Evolutionary conservation across 2,797 vertebrate genomes (phyloP), one percentile per base, ranked within the genome.

Genomic region (Sebastes baramenuke): DNA sequence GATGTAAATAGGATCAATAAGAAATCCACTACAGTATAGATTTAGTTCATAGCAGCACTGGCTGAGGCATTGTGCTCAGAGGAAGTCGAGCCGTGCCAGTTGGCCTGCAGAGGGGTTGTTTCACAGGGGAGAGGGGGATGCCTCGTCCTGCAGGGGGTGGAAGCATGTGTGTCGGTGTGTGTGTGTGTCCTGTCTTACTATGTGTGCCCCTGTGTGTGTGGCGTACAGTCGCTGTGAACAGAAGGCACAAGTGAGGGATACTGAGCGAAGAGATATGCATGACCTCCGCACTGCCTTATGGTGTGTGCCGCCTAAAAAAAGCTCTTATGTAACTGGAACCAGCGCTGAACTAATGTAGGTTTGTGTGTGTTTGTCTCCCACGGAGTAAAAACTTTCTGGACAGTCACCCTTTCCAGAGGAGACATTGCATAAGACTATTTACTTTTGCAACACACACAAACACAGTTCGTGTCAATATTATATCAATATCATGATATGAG

Each of bases 81-180:
- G 87, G 90, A 93, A 92, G 91, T 87, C 27, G 74, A 82, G 30
- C 80, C 1, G 72, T 91, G 93, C 93, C 93, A 95, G 87, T 90
- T 95, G 95, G 92, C 91, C 89, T 66, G 75, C 55, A 73, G 69
- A 81, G 83, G 88, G 87, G 55, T 80, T 84, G 72, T 87, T 93
- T 86, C 83, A 87, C 78, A 77, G 83, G 75, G 84, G 80, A 85
- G 71, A 86, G 79, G 88, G 91, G 89, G 79, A 89, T 85, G 92
- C 91, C 91, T 93, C 27, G 52, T 80, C 80, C 77, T 56, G 76
- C 87, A 82, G 91, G 89, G 85, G 89, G 75, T 87, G 83, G 87
- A 87, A 86, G 77, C 20, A 29, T 54, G 38, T 38, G 32, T 32
- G 54, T 27, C 49, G 34, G 61, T 65, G 71, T 27, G 58, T 54